Base-by-base conservation (phyloP, 2,888 invertebrate species). In the Platycnemis pennipes region DNA sequence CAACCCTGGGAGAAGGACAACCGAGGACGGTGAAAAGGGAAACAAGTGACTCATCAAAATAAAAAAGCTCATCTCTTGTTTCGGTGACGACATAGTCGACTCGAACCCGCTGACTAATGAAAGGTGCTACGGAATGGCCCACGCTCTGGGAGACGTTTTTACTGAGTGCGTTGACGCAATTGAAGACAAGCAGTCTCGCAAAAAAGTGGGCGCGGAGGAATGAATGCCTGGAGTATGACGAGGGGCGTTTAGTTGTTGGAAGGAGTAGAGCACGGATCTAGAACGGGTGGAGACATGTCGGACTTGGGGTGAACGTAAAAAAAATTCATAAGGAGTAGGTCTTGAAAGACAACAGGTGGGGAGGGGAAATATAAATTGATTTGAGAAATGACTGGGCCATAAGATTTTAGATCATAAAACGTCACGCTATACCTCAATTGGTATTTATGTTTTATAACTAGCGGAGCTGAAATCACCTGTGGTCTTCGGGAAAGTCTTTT, bases 51-150 rank as follows among this genome's bases (percentile, higher is more conserved):
- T 77, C 77, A 44, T 91, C 56, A 37, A 37, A 16, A 69, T 91
- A 19, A 63, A 37, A 26, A 44, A 44, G 42, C 69, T 56, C n/a
- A 44, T 42, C 0, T 37, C 13, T 44, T 45, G 26, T 91, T 63
- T 91, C 3, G 44, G 44, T 69, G 91, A 91, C 63, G 91, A 63
- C 91, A 91, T 44, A n/a, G 44, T 22, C 31, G 44, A 37, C 91
- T 91, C 69, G 3, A n/a, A 26, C 37, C 13, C 63, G 26, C 42
- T 63, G 91, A 63, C 91, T 91, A 91, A 91, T 44, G 63, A 91
- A 91, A 91, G 91, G 91, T 91, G 44, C 31, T n/a, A 4, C 11
- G 13, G 16, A 77, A 77, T 37, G 13, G 77, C 26, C 31, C 37
- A 2, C 37, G n/a, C n/a, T n/a, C n/a, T 11, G 77, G n/a, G 63